A percentile compares a stretch with the other conserved stretches of the same genome.
These are phyloP conservation scores for Barypeithes pellucidus DNA, from an alignment of 2,888 invertebrate genomes.

Conservation along the genomic window DNA sequence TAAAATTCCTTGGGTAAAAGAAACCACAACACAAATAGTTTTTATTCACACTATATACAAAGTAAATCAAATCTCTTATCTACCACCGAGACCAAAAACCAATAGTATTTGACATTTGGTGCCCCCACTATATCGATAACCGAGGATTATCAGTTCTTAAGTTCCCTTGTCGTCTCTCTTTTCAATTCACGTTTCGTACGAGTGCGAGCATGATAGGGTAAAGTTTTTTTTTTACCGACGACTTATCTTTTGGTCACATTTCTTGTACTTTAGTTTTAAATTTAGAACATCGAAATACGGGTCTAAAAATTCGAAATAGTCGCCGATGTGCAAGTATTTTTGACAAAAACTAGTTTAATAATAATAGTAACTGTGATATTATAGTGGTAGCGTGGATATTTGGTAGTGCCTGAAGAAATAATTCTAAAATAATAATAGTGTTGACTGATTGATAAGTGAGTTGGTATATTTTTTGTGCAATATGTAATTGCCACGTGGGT, in stretches of 20 bases:
- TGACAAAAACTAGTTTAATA: neutral
- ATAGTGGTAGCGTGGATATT: conserved; percentile 8
- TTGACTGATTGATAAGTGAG: conserved; percentile 6
- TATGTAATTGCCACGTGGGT: conserved; percentile 17
- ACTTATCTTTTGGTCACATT: conserved; percentile 45
- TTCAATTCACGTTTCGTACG: neutral
- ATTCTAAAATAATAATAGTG: neutral
- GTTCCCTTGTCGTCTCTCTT: conserved; percentile 35
- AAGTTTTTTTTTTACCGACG: conserved; percentile 38
- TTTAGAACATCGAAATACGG: conserved; percentile 30
- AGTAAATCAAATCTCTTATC: conserved; percentile 60
- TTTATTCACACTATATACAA: conserved; percentile 31
- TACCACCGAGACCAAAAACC: conserved; percentile 65
- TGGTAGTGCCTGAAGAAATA: conserved; percentile 7
- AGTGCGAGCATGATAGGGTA: conserved; percentile 1
- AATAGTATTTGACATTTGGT: conserved; percentile 61
- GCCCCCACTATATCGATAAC: conserved; percentile 60
- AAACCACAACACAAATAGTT: conserved; percentile 20
- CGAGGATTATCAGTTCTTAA: conserved; percentile 28
- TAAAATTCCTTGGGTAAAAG: conserved; percentile 5
- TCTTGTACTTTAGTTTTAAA: conserved; percentile 49
- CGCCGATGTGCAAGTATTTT: conserved; percentile 6
- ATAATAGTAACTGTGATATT: conserved; percentile 20
- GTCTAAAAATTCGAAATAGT: conserved; percentile 9
- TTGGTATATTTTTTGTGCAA: conserved; percentile 13